Evolutionary conservation across 2,888 invertebrate genomes (phyloP), one percentile per base, ranked within the genome.

Genomic region (Monopis laevigella): DNA sequence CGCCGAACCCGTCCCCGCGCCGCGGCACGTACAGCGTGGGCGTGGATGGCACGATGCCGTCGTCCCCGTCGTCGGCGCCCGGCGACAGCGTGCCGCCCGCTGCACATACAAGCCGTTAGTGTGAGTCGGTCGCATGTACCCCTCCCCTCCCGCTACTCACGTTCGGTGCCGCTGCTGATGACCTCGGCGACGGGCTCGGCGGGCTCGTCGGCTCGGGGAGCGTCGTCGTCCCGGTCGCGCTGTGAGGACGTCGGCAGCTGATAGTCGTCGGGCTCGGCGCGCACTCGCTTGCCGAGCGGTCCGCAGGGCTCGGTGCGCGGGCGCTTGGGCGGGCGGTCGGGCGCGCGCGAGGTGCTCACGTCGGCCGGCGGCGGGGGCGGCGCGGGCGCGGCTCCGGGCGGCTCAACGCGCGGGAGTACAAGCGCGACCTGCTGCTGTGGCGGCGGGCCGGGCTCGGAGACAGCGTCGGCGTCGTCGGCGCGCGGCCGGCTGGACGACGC

Each of bases 161-260:
- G 84, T 53, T 88, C 88, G 13, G 87, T 86, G 53, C 88, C 90
- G 56, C 90, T 90, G 65, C 90, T 90, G 48, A 90, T 91, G 40
- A 90, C 87, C 59, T 91, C 86, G 45, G 86, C 87, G 64, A 86
- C 84, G 42, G 72, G 66, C 51, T 71, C 57, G 43, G 65, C 59
- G 2, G 84, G 83, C 12, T 87, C 87, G 51, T 88, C 89, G 39
- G 90, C 90, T 53, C 51, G 91, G 91, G 1, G 90, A 90, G 58
- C 84, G 49, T 92, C 91, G 58, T 92, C 92, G 55, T 92, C 90
- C 59, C 92, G 92, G 60, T 93, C 93, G 44, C 92, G 85, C 55
- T 93, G 92, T 18, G 92, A 92, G 14, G 92, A 92, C 0, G 93
- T 93, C 5, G 93, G 92, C 43, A 93, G 92, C 74, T 93, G 88